Evolutionary conservation across 2,797 vertebrate species (phyloP).

Genomic region (Semotilus atromaculatus): DNA sequence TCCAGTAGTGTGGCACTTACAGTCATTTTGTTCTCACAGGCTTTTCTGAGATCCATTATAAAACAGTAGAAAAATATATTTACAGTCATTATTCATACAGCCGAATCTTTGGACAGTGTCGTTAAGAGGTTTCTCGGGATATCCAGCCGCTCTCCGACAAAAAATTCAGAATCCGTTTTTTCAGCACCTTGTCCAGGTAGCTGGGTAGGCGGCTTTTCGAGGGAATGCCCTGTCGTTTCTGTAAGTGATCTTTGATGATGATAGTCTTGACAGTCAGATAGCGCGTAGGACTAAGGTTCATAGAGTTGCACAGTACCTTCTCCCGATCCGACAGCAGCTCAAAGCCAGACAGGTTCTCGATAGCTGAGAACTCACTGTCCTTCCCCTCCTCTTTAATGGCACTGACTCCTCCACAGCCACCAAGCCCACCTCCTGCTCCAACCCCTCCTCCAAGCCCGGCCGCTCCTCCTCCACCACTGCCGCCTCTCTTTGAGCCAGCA

Average conservation of each 20-base stretch:
- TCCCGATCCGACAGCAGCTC: constrained; percentile 95
- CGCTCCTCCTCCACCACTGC: constrained; percentile 65
- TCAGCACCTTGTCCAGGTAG: constrained; percentile 96
- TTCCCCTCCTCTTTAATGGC: constrained; percentile 87
- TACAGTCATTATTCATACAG: constrained; percentile 28
- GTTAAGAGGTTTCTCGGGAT: constrained; percentile 90
- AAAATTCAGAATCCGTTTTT: constrained; percentile 95
- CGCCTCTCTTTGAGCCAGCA: constrained; percentile 80
- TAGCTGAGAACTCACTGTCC: constrained; percentile 91
- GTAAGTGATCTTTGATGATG: constrained; percentile 96
- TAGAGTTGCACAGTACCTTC: constrained; percentile 93
- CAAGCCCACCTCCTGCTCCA: constrained; percentile 64
- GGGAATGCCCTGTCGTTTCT: constrained; percentile 94
- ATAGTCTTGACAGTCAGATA: constrained; percentile 98
- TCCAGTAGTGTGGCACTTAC: constrained; percentile 57
- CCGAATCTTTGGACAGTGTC: constrained; percentile 23
- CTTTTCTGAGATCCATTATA: constrained; percentile 33
- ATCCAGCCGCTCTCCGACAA: constrained; percentile 99
- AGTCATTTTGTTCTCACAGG: constrained; percentile 27
- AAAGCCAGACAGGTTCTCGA: constrained; percentile 92
- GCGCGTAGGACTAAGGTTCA: constrained; percentile 91
- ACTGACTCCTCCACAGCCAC: constrained; percentile 66
- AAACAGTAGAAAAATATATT: constrained; percentile 43
- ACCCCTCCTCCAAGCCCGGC: constrained; percentile 77
- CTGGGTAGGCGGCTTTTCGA: constrained; percentile 95